These are phyloP conservation scores for Ptilorrhoa leucosticta DNA, from an alignment of 2,113 vertebrate genomes.

Conservation along the genomic window DNA sequence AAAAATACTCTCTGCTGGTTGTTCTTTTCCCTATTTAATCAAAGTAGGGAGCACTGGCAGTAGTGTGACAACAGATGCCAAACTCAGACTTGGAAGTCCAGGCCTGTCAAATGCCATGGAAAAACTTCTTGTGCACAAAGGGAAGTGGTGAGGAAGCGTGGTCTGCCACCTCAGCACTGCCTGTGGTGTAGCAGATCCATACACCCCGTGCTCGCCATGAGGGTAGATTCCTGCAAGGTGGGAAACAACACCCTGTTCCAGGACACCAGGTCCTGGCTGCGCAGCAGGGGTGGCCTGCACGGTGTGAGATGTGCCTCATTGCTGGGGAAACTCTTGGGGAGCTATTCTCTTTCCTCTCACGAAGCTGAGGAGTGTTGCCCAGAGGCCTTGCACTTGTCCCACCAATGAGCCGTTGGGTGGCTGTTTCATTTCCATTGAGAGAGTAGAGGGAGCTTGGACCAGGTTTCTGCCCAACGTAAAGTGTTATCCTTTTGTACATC, in stretches of 20 bases:
- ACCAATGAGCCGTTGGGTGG: not conserved
- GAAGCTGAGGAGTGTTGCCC: not conserved
- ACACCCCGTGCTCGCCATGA: accelerated
- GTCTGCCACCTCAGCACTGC: not conserved
- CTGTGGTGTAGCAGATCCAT: not conserved
- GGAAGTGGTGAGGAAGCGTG: not conserved
- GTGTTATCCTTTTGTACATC: not conserved
- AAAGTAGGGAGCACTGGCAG: not conserved
- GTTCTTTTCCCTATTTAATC: not conserved
- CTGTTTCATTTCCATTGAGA: not conserved
- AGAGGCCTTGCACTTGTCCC: not conserved
- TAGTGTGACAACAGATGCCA: not conserved
- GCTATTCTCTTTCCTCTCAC: not conserved
- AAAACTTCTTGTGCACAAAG: not conserved
- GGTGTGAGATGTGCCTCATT: accelerated
- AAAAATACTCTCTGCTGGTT: not conserved
- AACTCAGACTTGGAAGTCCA: not conserved
- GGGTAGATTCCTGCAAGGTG: not conserved
- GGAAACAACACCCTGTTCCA: not conserved
- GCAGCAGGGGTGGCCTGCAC: not conserved
- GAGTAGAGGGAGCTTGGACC: not conserved
- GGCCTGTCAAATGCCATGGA: not conserved
- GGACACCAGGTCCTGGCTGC: not conserved
- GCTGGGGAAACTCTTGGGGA: not conserved
- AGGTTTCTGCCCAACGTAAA: not conserved